Evolutionary conservation across 1,140 invertebrate species (phyloP), one percentile per base, ranked within the genome.

Genomic region (Drosophila carrolli): DNA sequence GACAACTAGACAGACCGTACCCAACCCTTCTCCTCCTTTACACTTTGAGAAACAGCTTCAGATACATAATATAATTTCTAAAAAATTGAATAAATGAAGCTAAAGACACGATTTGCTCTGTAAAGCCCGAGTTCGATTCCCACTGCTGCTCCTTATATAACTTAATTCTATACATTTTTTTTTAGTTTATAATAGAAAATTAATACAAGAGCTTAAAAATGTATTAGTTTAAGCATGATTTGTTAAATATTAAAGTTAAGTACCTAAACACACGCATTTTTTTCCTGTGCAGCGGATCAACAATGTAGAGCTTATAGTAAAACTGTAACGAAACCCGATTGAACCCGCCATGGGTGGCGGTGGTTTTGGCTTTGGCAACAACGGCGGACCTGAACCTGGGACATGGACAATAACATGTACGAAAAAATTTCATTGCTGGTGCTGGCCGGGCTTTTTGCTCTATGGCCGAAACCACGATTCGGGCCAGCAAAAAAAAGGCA

Each of bases 291-390:
- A 46, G 27, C 48, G 44, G 62, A 75, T 71, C 62, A 50, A 44
- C 83, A 85, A 81, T 86, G 75, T 86, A 41, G 74, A 77, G 70
- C 63, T 76, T 72, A 81, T 85, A 82, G 82, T 74, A 88, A 88
- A 88, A 89, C 84, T 88, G 83, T 88, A 88, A 89, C 83, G 83
- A 88, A 88, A 88, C 83, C 84, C 84, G 83, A 88, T 88, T 88
- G 83, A 88, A 88, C 83, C 83, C 83, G 84, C 83, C 83, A 88
- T 88, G 83, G 83, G 83, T 88, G 83, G 83, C 83, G 75, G 67
- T 80, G 78, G 78, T 43, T 54, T 53, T 78, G 68, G 55, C 68
- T 62, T 66, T 55, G 43, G 37, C 71, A 27, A 70, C 60, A 72
- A 78, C 47, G 57, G 55, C 80, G 71, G 57, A 73, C 68, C 67